Base-by-base conservation (phyloP, 2,888 invertebrate genomes). In the Metopia argyrocephala region DNA sequence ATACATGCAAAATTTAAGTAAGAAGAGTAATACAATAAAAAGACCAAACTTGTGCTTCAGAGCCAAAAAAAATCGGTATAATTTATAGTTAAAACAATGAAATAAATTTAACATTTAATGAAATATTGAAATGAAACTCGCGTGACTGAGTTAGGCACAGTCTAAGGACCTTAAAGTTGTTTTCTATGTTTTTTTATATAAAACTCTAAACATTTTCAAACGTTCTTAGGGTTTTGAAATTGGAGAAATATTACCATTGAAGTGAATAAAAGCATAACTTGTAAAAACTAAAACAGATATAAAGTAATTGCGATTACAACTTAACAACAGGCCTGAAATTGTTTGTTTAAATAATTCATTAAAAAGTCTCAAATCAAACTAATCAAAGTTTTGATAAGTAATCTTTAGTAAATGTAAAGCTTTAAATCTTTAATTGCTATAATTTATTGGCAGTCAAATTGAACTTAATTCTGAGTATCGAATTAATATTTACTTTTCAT, bases 41-140 rank as follows among this genome's bases (percentile, higher is more conserved):
- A 38, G 15, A 9, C 9, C 15, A 38, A 38, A 38, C 38, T 38
- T 38, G 38, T 38, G 15, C 15, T 38, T 15, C 7, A 12, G 15
- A 38, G 38, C 38, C n/a, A 27, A n/a, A 46, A 68, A 68, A 68
- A 68, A 54, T 27, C 23, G 31, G 5, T 38, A 18, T 31, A 50
- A 74, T 74, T 66, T 66, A 74, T 66, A 31, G n/a, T 48, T 48
- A 9, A 57, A 66, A 59, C 57, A 52, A 38, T 15, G 15, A 59
- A 54, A 68, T 68, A 76, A 54, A 75, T 75, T 61, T 28, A 20
- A 59, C 7, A 46, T 76, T 76, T 76, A 61, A 61, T 61, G 45
- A 20, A 18, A 31, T 23, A 28, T 54, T 62, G n/a, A 68, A n/a
- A 46, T 61, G 61, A 54, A 23, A 54, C 54, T 65, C 46, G 46